Evolutionary conservation across 2,888 invertebrate species (phyloP), one percentile per base, ranked within the genome.

Genomic region (Hecatera dysodea): DNA sequence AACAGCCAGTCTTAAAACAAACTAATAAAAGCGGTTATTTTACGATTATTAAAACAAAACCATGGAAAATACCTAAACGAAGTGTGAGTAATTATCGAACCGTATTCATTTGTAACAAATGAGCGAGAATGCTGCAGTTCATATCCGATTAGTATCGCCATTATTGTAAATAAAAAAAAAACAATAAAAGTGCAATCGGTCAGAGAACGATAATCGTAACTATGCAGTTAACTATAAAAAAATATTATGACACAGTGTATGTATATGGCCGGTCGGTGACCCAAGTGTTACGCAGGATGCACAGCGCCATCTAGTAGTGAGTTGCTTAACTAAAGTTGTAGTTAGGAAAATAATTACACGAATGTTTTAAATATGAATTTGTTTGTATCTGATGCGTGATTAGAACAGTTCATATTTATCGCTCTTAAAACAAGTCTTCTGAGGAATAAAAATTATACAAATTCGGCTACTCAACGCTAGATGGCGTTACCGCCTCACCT

Each of bases 151-250:
- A 24, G 72, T 29, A 19, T 15, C 50, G 63, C 67, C 65, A 68
- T 71, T 78, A 62, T 73, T 67, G 64, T 74, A 78, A 61, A 22
- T 50, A 53, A 79, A 77, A 84, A 86, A 89, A 90, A 89, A 89
- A 88, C 86, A 90, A 88, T 87, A 86, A 1, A 86, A 86, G 77
- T 75, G 78, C 86, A 88, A 89, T 88, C 90, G 90, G 93, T 91
- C 93, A 91, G 81, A 72, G 93, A 27, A 90, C 94, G 93, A 92
- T 93, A 92, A 92, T 82, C 69, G 78, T 72, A 73, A 80, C 79
- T 81, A 82, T 79, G 80, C 81, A 78, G 72, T 84, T 69, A 63
- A 57, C 82, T 87, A 89, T 90, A 89, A 90, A 88, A 88, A 90
- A 90, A 84, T 29, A 7, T 81, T 80, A 87, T 85, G 84, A 82